Evolutionary conservation across 2,797 vertebrate genomes (phyloP), one percentile per base, ranked within the genome.

Genomic region (Pagetopsis macropterus): DNA sequence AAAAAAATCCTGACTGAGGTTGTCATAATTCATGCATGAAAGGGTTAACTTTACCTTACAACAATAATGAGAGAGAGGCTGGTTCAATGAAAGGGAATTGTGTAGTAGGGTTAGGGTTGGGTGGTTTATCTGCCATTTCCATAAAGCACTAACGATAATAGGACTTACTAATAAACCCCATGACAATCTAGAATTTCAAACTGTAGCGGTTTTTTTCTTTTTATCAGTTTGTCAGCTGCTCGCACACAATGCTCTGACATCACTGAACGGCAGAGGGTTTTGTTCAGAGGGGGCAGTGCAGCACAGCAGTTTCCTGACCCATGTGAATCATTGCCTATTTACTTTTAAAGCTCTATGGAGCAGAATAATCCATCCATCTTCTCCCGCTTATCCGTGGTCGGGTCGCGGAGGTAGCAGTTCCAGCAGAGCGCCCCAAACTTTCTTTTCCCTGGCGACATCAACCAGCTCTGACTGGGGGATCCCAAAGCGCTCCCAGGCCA

Each of bases 301-400:
- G 51, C 55, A 52, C 64, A 59, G 49, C 72, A 62, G 37, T 66
- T 64, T 49, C 54, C 43, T 16, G 17, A 55, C 44, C 54, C 17
- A 31, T 9, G 46, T 50, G 68, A 78, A 71, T 78, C 60, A 41
- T 17, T 66, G 60, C 66, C 69, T 65, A 62, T 76, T 74, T 68
- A 73, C 72, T 40, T 79, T 69, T 51, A 78, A 68, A 51, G 50
- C 75, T 76, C 41, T 21, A 50, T 50, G 44, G n/a, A 23, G 60
- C 67, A 52, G 13, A 50, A 75, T 64, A 80, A 23, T 23, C 23
- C 23, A 23, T 23, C 23, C 23, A 23, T 23, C 23, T 23, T 23
- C 23, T 23, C 23, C 23, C 23, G 23, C 23, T 23, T 23, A 23
- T 23, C 23, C 23, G 23, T 23, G 23, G 23, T 23, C 23, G 23